Base-by-base conservation (phyloP, 2,888 invertebrate species). In the Polyommatus icarus region DNA sequence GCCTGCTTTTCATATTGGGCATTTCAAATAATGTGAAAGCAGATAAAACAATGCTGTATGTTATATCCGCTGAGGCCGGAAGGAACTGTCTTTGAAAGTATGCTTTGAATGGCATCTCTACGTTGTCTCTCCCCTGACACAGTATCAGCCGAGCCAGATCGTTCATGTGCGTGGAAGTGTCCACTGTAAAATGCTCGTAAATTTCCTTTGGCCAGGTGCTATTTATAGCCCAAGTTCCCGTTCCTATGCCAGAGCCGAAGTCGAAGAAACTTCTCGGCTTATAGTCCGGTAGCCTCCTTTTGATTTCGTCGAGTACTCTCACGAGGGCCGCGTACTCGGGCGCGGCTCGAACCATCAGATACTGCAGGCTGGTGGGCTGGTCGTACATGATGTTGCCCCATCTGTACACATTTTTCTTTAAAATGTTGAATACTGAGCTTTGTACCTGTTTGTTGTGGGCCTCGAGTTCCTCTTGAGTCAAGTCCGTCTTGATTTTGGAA, bases 171-270 rank as follows among this genome's bases (percentile, higher is more conserved):
- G 93, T 85, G 0, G 98, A 98, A 7, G 95, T 91, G 85, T 99
- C 99, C 0, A 99, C 97, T 86, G 97, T 97, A 83, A 96, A 97
- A 87, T 97, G 97, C 90, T 99, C 99, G 84, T 95, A 95, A 50
- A 99, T 94, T 29, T 95, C 88, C 0, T 95, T 90, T 10, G 94
- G 91, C 98, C 98, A 99, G 20, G 95, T 92, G 4, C 92, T 88
- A 83, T 96, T 96, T 0, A 96, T 96, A 0, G 98, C 99, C 98
- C 98, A 98, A 77, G 96, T 95, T 0, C 96, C 97, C 0, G 97
- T 97, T 0, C 98, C 99, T 5, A 98, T 91, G 0, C 99, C 99
- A 6, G 98, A 98, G 0, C 99, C 99, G 89, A 98, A 98, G 91
- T 99, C 99, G 83, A 99, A 97, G 82, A 98, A 95, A 79, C 96